Percentiles rank a stretch among this genome's conserved stretches.
phyloP scores from a whole-genome alignment of 2,888 invertebrate species.

The Caenorhabditis sp. region DNA sequence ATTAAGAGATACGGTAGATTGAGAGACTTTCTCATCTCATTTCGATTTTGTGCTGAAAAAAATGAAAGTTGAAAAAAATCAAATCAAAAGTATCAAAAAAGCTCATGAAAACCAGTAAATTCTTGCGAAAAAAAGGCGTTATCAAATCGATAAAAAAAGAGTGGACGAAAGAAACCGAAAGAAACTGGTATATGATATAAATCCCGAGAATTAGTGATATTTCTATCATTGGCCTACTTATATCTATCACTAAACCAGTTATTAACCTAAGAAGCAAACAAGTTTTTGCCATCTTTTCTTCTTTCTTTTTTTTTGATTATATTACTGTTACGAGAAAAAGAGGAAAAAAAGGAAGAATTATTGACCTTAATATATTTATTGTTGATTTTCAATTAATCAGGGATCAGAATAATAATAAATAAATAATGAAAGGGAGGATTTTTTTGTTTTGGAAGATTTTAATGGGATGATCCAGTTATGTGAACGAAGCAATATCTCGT shows the following conservation, averaged over 20 bases:
- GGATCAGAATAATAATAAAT: background rate
- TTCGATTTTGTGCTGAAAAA: background rate
- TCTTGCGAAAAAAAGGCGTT: background rate
- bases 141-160: background rate
- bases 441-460: background rate
- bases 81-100: background rate
- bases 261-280: too few species aligned
- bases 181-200: background rate
- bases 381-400: too few species aligned
- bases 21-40: background rate
- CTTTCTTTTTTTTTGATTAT: too few species aligned
- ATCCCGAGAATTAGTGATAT: background rate
- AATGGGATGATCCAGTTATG: background rate
- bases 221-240: background rate
- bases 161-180: too few species aligned
- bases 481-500: background rate
- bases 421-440: background rate
- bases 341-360: too few species aligned
- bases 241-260: background rate
- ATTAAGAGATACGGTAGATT: background rate
- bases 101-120: too few species aligned
- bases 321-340: too few species aligned
- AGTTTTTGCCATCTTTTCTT: too few species aligned
- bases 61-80: background rate
- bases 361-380: background rate